Base-by-base conservation (phyloP, 2,113 vertebrate species). In the Oreochromis aureus region DNA sequence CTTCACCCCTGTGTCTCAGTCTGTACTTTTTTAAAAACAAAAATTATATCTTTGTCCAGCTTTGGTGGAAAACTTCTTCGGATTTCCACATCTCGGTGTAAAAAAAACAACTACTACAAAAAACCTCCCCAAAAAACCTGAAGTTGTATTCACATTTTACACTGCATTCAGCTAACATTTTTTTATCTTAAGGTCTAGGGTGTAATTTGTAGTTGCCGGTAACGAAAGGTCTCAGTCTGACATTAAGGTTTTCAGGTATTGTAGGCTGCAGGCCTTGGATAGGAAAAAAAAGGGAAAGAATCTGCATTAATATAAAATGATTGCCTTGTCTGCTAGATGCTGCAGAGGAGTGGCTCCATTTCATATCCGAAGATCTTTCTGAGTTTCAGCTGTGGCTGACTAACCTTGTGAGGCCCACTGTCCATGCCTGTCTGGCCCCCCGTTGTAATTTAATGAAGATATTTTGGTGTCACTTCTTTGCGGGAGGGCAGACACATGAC, bases 311-410 rank as follows among this genome's bases (percentile, higher is more conserved):
- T 71, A 86, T 54, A 46, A 87, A 56, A 76, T 2, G 22, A 80
- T 63, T 55, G 12, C 13, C 19, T 80, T 90, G 80, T 48, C 56
- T 56, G 36, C 18, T 22, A 1, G 61, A 19, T 53, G 39, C 63
- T 30, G 73, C 7, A 13, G 24, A 56, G 80, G 36, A 91, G 86
- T 32, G 16, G 12, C 7, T 86, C 84, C 91, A 90, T 94, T 94
- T 93, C 87, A 90, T 78, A 86, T 91, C 85, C 79, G 61, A 44
- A 82, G 81, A 84, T 94, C 83, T 87, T 84, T 82, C 86, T 61
- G 82, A 91, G 63, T 92, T 92, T 94, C 93, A 92, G 89, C 81
- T 87, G 86, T 91, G 92, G 87, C 86, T 89, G 91, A 79, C 88
- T 87, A 83, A 89, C 86, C 90, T 83, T 89, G 83, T 90, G 88